Conservation (phyloP, 2,113 vertebrate genomes). For the Neogobius melanostomus region DNA sequence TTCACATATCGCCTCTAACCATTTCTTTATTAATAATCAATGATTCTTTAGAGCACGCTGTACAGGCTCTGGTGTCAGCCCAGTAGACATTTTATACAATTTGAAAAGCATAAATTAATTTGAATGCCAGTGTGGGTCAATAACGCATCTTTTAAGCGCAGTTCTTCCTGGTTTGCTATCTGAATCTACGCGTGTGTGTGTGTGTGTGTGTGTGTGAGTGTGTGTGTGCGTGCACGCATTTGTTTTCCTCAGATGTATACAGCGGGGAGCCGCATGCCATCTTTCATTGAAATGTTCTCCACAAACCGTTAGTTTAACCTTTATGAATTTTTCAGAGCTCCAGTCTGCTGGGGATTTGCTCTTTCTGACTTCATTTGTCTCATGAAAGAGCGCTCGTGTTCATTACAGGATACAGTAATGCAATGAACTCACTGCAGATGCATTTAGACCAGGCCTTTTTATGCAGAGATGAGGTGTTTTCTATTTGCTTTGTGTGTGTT, state of each 20-base stretch:
- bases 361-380: conserved; percentile 61
- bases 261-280: conserved; percentile 41
- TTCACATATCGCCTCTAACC: not conserved
- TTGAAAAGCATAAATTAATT: not conserved
- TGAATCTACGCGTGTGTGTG: conserved; percentile 13
- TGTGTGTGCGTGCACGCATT: conserved; percentile 9
- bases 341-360: conserved; percentile 60
- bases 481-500: not conserved
- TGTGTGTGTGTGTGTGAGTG: too few species aligned
- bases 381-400: conserved; percentile 41
- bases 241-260: conserved; percentile 44
- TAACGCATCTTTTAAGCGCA: not conserved
- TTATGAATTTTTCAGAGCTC: conserved; percentile 66
- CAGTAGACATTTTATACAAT: not conserved
- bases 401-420: conserved; percentile 7
- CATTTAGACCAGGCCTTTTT: not conserved
- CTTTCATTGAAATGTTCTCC: conserved; percentile 58
- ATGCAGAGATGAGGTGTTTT: too few species aligned
- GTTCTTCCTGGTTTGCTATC: not conserved
- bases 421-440: conserved; percentile 4
- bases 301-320: conserved; percentile 75
- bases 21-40: conserved; percentile 5
- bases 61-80: not conserved
- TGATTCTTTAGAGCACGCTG: not conserved
- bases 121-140: conserved; percentile 4